Conservation (phyloP, 2,888 invertebrate species). For the Idaea aversata region DNA sequence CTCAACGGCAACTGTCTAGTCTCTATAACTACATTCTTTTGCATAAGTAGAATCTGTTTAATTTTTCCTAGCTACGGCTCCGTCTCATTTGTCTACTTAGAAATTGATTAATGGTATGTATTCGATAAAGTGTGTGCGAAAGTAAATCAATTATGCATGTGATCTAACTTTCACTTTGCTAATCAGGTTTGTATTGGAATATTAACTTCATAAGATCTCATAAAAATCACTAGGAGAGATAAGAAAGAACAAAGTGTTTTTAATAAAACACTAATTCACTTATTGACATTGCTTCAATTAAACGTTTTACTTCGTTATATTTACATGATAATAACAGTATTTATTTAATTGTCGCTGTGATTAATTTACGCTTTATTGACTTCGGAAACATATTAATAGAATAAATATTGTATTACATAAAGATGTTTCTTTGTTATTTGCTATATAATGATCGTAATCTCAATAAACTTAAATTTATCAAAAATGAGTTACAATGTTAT, state of each 20-base stretch:
- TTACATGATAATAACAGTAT: not conserved
- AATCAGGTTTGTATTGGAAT: not conserved
- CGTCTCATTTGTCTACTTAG: too few relatives aligned
- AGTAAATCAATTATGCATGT: not conserved
- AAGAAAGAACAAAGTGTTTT: not conserved
- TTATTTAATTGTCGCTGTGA: not conserved
- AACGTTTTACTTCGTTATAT: not conserved
- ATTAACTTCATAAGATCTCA: not conserved
- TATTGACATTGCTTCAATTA: not conserved
- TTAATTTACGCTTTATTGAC: not conserved
- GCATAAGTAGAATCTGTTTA: not conserved
- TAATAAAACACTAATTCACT: not conserved
- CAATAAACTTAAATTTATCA: too few relatives aligned
- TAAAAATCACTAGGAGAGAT: not conserved
- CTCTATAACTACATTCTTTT: too few relatives aligned
- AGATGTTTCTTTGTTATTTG: too few relatives aligned
- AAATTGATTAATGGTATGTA: not conserved
- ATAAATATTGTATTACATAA: too few relatives aligned
- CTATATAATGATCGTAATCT: too few relatives aligned
- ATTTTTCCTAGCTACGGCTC: too few relatives aligned
- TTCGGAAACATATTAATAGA: not conserved
- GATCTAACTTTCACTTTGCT: conserved; percentile 4
- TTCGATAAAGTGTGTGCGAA: not conserved
- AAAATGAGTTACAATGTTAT: too few relatives aligned
- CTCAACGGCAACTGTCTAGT: too few relatives aligned